These are phyloP conservation scores for Drosophila fulvimacula DNA, from an alignment of 2,888 invertebrate genomes.

Conservation along the genomic window DNA sequence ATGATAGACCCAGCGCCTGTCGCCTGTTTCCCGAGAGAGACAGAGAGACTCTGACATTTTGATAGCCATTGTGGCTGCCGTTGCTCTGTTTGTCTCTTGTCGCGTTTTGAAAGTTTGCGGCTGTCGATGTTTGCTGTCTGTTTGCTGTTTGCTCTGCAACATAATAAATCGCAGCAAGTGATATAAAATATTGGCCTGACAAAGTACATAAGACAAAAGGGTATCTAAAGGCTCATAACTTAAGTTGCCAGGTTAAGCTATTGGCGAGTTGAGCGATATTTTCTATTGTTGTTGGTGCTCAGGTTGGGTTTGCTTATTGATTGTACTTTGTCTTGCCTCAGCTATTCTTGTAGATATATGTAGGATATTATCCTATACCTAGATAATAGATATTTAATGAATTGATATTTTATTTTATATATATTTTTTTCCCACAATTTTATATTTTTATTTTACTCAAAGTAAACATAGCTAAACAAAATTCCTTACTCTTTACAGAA, in stretches of 20 bases:
- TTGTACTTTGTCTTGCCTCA: neutral
- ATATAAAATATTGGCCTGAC: slow-evolving; percentile 31
- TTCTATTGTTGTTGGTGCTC: neutral
- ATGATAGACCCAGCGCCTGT: slow-evolving; percentile 64
- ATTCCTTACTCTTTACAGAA: too few relatives aligned
- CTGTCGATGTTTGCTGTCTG: slow-evolving; percentile 56
- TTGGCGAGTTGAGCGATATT: neutral
- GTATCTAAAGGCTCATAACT: neutral
- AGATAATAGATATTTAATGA: too few relatives aligned
- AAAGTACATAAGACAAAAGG: neutral
- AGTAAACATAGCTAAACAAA: too few relatives aligned
- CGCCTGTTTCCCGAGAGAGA: slow-evolving; percentile 23
- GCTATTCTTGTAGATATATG: neutral
- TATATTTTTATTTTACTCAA: too few relatives aligned
- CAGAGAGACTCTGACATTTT: slow-evolving; percentile 41
- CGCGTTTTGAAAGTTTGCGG: slow-evolving; percentile 42
- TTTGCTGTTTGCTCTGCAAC: slow-evolving; percentile 36
- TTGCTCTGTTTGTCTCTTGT: slow-evolving; percentile 33
- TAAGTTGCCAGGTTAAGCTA: neutral
- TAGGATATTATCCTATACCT: too few relatives aligned
- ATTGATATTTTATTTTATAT: too few relatives aligned
- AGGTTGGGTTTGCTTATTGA: neutral
- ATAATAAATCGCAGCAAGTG: slow-evolving; percentile 51
- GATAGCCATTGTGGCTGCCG: slow-evolving; percentile 50
- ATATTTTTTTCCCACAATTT: too few relatives aligned